Percentiles rank a stretch among this genome's conserved stretches.
These are phyloP conservation scores for Sylvilagus bachmani DNA, from an alignment of 2,113 vertebrate genomes.

Conservation along the genomic window DNA sequence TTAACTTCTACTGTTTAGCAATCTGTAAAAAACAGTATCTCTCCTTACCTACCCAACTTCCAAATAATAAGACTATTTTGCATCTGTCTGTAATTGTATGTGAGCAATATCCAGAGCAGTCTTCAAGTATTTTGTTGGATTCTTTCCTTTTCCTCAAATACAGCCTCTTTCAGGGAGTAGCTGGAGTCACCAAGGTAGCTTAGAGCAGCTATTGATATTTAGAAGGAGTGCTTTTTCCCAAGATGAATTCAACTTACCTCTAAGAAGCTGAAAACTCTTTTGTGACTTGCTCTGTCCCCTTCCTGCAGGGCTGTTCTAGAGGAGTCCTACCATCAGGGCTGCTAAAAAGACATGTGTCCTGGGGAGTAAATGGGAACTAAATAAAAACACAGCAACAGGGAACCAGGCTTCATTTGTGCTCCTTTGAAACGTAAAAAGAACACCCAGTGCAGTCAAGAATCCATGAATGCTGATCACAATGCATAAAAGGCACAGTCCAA, in stretches of 20 bases:
- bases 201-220: conserved; percentile 31
- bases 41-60: no score
- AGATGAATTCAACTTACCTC: conserved; percentile 27
- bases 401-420: conserved; percentile 64
- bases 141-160: background rate
- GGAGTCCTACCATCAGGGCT: background rate
- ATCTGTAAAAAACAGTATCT: background rate
- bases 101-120: background rate
- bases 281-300: background rate
- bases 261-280: background rate
- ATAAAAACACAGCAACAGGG: conserved; percentile 67
- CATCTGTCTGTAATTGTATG: background rate
- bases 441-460: background rate
- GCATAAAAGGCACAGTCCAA: conserved; percentile 39
- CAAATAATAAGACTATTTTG: background rate
- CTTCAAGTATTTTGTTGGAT: background rate
- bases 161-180: conserved; percentile 1
- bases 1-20: background rate
- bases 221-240: conserved; percentile 19
- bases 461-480: conserved; percentile 53
- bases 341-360: conserved; percentile 62
- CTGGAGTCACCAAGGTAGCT: background rate
- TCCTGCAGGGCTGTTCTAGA: conserved; percentile 29
- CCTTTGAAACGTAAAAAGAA: conserved; percentile 75
- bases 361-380: conserved; percentile 65